Percentiles rank a stretch among this genome's conserved stretches.
Conservation (phyloP, 2,113 vertebrate species). For the Cottus gobio region DNA sequence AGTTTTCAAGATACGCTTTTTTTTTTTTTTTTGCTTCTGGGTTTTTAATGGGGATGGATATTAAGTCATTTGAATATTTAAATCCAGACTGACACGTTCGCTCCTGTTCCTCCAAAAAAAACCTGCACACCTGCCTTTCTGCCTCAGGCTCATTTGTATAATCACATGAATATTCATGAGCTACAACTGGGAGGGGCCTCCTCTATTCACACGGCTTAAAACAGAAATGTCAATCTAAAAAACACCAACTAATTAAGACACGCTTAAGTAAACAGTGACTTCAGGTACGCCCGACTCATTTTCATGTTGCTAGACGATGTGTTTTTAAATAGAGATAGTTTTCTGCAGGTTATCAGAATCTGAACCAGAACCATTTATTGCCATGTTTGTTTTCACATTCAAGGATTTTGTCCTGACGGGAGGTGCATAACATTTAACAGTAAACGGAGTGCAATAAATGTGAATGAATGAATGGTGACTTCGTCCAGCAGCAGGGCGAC, state of each 20-base stretch:
- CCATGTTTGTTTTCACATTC: too few relatives aligned
- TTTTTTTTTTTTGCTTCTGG: too few relatives aligned
- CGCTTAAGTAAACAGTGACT: background rate
- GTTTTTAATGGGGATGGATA: background rate
- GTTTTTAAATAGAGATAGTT: background rate
- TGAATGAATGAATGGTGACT: too few relatives aligned
- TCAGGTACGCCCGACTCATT: background rate
- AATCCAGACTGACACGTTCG: background rate
- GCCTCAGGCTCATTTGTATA: constrained; percentile 2
- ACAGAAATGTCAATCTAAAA: background rate
- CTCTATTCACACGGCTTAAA: background rate
- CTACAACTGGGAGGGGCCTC: constrained; percentile 5
- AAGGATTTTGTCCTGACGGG: too few relatives aligned
- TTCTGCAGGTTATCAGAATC: background rate
- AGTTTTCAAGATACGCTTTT: constrained; percentile 11
- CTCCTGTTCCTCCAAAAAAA: background rate
- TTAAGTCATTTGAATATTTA: constrained; percentile 8
- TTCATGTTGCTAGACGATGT: background rate
- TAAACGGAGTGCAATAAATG: too few relatives aligned
- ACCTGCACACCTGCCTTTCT: background rate
- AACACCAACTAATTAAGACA: background rate
- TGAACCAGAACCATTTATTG: too few relatives aligned
- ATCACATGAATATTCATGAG: constrained; percentile 1
- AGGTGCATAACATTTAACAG: too few relatives aligned
- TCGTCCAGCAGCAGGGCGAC: background rate